Percentiles rank a stretch among this genome's conserved stretches.
These are phyloP conservation scores for Galagoides demidoff DNA, from an alignment of 2,797 vertebrate genomes.

Conservation along the genomic window DNA sequence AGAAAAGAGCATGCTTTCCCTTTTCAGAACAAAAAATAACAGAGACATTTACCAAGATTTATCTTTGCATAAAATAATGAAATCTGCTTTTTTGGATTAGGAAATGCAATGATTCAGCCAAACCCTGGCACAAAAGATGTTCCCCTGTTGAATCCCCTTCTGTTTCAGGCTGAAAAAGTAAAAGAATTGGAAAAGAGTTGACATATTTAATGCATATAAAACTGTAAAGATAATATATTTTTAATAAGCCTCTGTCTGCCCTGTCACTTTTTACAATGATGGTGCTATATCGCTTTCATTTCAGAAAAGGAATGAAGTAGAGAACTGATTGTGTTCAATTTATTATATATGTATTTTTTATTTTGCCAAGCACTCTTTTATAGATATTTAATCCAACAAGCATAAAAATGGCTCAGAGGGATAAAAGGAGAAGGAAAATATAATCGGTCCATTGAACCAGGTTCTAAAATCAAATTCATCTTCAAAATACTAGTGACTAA, in stretches of 20 bases:
- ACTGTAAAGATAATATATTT: constrained; percentile 62
- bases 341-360: constrained; percentile 17
- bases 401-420: background rate
- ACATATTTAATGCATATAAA: constrained; percentile 69
- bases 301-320: constrained; percentile 25
- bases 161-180: constrained; percentile 58
- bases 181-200: constrained; percentile 17
- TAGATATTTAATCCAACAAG: background rate
- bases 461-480: constrained; percentile 30
- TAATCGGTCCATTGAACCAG: background rate
- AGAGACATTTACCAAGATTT: constrained; percentile 34
- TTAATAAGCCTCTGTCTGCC: constrained; percentile 57
- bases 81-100: constrained; percentile 57
- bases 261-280: constrained; percentile 56
- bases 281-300: constrained; percentile 40
- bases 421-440: constrained; percentile 37
- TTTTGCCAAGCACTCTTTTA: constrained; percentile 26
- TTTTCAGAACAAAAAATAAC: background rate
- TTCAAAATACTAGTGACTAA: constrained; percentile 44
- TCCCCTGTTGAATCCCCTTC: constrained; percentile 52
- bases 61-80: constrained; percentile 61
- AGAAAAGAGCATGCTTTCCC: background rate
- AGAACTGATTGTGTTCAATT: constrained; percentile 46
- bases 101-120: constrained; percentile 50
- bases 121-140: constrained; percentile 6